A percentile compares a stretch with the other conserved stretches of the same genome.
Evolutionary conservation across 2,113 vertebrate genomes (phyloP).

Genomic region (Ahaetulla prasina): DNA sequence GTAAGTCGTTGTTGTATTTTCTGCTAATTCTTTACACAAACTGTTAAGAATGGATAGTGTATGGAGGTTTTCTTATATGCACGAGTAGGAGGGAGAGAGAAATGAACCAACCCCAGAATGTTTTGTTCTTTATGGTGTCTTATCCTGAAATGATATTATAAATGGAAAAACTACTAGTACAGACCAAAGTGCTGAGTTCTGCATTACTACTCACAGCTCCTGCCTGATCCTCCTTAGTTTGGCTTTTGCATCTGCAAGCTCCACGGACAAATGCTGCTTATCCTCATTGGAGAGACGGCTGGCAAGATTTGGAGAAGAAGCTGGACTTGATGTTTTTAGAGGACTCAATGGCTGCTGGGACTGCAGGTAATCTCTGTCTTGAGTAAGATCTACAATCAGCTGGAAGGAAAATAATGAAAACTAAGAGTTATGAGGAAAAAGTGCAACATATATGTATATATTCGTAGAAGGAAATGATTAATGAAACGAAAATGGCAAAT

Average conservation of each 20-base stretch:
- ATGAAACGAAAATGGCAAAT: neutral
- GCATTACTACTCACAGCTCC: slow-evolving; percentile 83
- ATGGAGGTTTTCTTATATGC: neutral
- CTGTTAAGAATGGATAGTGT: neutral
- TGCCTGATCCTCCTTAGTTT: slow-evolving; percentile 85
- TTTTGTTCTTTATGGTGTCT: neutral
- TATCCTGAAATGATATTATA: neutral
- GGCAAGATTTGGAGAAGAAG: slow-evolving; percentile 69
- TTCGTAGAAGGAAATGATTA: slow-evolving; percentile 2
- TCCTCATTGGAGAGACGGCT: slow-evolving; percentile 81
- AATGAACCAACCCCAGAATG: neutral
- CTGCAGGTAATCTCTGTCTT: slow-evolving; percentile 92
- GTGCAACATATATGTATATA: neutral
- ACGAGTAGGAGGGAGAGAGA: neutral
- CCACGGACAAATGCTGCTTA: slow-evolving; percentile 90
- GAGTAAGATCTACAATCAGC: slow-evolving; percentile 90
- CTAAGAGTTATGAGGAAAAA: neutral
- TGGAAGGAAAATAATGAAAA: slow-evolving; percentile 41
- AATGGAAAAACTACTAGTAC: neutral
- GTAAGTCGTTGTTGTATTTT: neutral
- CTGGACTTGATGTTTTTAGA: slow-evolving; percentile 68
- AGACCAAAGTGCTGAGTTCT: neutral
- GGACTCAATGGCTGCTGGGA: slow-evolving; percentile 78
- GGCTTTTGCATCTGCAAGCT: slow-evolving; percentile 90
- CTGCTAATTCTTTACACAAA: neutral